Evolutionary conservation across 1,140 invertebrate genomes (phyloP).

Genomic region (Tigriopus japonicus): DNA sequence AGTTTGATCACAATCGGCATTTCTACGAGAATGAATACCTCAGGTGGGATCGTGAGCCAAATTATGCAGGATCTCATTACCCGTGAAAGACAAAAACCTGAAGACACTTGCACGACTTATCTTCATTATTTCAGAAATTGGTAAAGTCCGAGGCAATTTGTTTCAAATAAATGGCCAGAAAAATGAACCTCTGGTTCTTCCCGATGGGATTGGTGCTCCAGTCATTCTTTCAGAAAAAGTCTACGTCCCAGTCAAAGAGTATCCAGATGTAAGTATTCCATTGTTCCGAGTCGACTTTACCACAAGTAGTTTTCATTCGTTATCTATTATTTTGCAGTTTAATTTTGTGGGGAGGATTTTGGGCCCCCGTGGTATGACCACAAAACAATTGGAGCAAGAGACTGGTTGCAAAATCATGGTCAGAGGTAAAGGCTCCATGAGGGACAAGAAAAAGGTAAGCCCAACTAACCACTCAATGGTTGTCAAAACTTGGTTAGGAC

Average conservation of each 20-base stretch:
- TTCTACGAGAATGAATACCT: no score
- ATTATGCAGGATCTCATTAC: no score
- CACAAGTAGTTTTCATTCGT: no score
- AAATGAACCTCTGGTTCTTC: constrained; percentile 77
- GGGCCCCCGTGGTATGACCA: constrained; percentile 96
- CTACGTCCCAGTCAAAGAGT: constrained; percentile 96
- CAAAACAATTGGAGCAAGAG: constrained; percentile 97
- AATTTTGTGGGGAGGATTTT: constrained; percentile 99
- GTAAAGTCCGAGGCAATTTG: constrained; percentile 83
- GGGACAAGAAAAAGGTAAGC: constrained; percentile 97
- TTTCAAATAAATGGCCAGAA: constrained; percentile 95
- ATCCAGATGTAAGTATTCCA: constrained; percentile 81
- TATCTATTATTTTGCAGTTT: constrained; percentile 52
- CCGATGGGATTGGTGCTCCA: constrained; percentile 74
- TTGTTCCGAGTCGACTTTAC: no score
- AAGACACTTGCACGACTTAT: constrained; percentile 18
- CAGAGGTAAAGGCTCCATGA: constrained; percentile 97
- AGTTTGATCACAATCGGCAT: no score
- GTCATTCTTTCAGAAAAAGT: constrained; percentile 94
- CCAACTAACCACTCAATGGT: no score
- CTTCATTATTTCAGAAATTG: constrained; percentile 76
- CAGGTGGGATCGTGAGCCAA: no score
- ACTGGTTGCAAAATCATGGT: constrained; percentile 99
- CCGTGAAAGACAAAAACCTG: no score
- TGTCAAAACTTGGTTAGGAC: no score